A percentile compares a stretch with the other conserved stretches of the same genome.
phyloP scores from a whole-genome alignment of 2,888 invertebrate species.

The Drosophila birchii region DNA sequence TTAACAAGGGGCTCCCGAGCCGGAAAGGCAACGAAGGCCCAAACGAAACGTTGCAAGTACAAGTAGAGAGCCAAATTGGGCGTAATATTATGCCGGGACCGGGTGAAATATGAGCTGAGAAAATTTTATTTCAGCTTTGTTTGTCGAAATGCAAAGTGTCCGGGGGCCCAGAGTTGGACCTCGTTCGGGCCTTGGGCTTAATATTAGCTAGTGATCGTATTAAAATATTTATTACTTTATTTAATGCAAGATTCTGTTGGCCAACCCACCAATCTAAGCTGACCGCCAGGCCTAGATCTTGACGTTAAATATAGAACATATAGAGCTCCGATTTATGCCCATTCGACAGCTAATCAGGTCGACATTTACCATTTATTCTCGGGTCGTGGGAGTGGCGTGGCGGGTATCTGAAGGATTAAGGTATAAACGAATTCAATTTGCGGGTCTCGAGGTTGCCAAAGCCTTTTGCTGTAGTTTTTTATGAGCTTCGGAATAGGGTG shows the following conservation, averaged over 20 bases:
- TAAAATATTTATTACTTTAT: slow-evolving; percentile 28
- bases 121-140: slow-evolving; percentile 75
- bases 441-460: neutral
- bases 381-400: slow-evolving; percentile 11
- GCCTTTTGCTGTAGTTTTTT: slow-evolving; percentile 4
- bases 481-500: slow-evolving; percentile 9
- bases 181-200: neutral
- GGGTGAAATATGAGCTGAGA: slow-evolving; percentile 80
- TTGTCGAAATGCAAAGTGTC: slow-evolving; percentile 56
- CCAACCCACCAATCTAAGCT: slow-evolving; percentile 13
- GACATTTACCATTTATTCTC: slow-evolving; percentile 5
- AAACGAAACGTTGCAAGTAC: slow-evolving; percentile 52
- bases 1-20: slow-evolving; percentile 72
- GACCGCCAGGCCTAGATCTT: slow-evolving; percentile 2
- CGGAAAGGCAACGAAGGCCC: slow-evolving; percentile 47
- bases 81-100: slow-evolving; percentile 72
- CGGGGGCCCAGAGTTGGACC: neutral
- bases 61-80: slow-evolving; percentile 73
- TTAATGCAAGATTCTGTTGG: slow-evolving; percentile 34
- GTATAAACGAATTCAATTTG: slow-evolving; percentile 41
- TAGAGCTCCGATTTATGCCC: slow-evolving; percentile 21
- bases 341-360: slow-evolving; percentile 38
- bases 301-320: slow-evolving; percentile 23
- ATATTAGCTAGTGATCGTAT: slow-evolving; percentile 26
- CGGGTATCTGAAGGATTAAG: slow-evolving; percentile 2